Percentiles rank a stretch among this genome's conserved stretches.
phyloP scores from a whole-genome alignment of 1,140 invertebrate species.

The Lepidotrigona ventralis region DNA sequence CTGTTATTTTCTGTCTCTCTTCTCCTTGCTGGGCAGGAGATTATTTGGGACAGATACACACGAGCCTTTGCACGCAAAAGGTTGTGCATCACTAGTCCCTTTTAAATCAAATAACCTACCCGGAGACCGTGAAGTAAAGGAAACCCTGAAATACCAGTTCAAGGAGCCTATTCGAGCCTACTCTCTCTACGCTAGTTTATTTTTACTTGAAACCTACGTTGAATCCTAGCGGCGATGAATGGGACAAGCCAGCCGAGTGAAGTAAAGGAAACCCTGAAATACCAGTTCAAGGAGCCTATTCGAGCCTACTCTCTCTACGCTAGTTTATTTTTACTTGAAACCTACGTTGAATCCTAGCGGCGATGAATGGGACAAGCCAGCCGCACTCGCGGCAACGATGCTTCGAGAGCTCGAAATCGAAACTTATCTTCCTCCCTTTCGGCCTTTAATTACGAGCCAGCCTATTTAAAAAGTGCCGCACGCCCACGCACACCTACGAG shows the following conservation, averaged over 20 bases:
- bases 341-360: not conserved
- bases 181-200: not conserved
- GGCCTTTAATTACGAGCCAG: conserved; percentile 49
- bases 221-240: not conserved
- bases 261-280: no score
- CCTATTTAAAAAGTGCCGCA: conserved; percentile 50
- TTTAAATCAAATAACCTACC: not conserved
- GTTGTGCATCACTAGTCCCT: no score
- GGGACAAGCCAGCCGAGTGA: not conserved
- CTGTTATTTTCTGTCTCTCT: no score
- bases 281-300: not conserved
- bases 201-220: not conserved
- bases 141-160: not conserved
- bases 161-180: not conserved
- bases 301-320: not conserved
- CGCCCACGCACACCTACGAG: conserved; percentile 43
- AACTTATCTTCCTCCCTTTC: conserved; percentile 41
- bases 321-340: not conserved
- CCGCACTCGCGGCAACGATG: not conserved
- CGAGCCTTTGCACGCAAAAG: no score
- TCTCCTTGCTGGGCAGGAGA: no score
- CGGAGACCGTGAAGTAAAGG: not conserved
- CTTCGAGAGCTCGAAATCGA: conserved; percentile 44
- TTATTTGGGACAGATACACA: no score
- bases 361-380: not conserved